phyloP scores from a whole-genome alignment of 1,140 invertebrate genomes.

The Anoplophora glabripennis region DNA sequence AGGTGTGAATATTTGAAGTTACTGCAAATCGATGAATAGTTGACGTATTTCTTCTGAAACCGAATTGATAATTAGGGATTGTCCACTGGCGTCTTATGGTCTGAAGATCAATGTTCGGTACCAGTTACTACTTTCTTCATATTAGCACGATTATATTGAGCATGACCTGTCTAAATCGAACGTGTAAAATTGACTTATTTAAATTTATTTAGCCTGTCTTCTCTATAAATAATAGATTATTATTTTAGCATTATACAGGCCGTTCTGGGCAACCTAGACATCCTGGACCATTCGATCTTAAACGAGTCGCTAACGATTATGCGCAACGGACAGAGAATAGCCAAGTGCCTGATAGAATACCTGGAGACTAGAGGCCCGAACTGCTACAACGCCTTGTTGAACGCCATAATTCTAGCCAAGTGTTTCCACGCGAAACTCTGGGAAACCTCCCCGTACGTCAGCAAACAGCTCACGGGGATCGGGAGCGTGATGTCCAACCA shows the following conservation, averaged over 20 bases:
- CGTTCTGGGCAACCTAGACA: slow-evolving; percentile 64
- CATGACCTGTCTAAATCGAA: too few species aligned
- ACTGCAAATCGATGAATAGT: too few species aligned
- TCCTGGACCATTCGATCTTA: slow-evolving; percentile 63
- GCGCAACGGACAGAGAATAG: slow-evolving; percentile 62
- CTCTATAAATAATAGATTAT: too few species aligned
- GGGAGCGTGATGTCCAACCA: slow-evolving; percentile 62
- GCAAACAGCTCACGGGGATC: slow-evolving; percentile 69
- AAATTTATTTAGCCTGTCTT: too few species aligned
- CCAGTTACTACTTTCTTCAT: too few species aligned
- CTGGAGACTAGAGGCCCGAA: slow-evolving; percentile 43
- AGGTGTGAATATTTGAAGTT: too few species aligned
- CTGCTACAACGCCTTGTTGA: slow-evolving; percentile 54
- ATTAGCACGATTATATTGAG: too few species aligned
- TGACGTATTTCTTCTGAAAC: too few species aligned
- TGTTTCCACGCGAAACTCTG: slow-evolving; percentile 66
- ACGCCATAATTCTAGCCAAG: slow-evolving; percentile 62
- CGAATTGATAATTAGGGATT: too few species aligned
- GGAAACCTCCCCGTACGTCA: slow-evolving; percentile 72
- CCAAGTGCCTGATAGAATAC: slow-evolving; percentile 59
- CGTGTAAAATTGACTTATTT: too few species aligned
- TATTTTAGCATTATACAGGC: slow-evolving; percentile 72
- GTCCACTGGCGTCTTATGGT: too few species aligned
- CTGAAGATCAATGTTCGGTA: too few species aligned
- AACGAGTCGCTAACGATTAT: slow-evolving; percentile 71